Conservation (phyloP, 1,140 invertebrate species). For the Caenorhabditis latens region DNA sequence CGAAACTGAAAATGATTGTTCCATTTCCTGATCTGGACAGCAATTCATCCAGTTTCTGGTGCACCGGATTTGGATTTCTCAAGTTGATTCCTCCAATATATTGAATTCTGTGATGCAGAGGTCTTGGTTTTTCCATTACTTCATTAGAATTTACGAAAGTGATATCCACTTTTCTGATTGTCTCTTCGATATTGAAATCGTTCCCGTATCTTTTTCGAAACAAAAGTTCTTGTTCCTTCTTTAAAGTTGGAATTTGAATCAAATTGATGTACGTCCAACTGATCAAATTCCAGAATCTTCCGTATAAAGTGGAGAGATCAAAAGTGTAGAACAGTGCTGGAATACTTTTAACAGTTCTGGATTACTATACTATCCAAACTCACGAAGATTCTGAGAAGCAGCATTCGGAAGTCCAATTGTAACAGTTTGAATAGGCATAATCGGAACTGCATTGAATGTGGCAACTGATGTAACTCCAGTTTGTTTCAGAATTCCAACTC, state of each 20-base stretch:
- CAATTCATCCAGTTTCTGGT: constrained; percentile 44
- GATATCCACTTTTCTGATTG: constrained; percentile 38
- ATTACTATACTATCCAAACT: not conserved
- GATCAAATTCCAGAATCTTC: constrained; percentile 9
- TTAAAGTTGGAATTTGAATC: constrained; percentile 4
- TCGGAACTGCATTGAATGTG: not conserved
- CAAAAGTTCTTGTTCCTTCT: not conserved
- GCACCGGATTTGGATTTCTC: constrained; percentile 43
- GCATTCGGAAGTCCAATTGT: constrained; percentile 48
- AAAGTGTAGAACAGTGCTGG: not conserved
- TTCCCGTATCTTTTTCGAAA: not conserved
- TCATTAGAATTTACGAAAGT: constrained; percentile 61
- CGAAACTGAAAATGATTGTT: constrained; percentile 58
- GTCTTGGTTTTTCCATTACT: constrained; percentile 56
- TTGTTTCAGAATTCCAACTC: not conserved
- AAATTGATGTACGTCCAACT: constrained; percentile 6
- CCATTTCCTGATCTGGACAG: constrained; percentile 31
- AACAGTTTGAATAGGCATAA: constrained; percentile 17
- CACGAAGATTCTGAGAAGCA: constrained; percentile 21
- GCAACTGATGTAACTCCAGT: constrained; percentile 12
- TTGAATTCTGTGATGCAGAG: constrained; percentile 47
- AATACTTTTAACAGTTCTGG: not conserved
- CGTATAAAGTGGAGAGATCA: not conserved
- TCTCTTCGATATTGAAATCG: not conserved
- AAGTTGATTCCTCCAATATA: constrained; percentile 63